Conservation (phyloP, 2,113 vertebrate species). For the Grantiella picta region DNA sequence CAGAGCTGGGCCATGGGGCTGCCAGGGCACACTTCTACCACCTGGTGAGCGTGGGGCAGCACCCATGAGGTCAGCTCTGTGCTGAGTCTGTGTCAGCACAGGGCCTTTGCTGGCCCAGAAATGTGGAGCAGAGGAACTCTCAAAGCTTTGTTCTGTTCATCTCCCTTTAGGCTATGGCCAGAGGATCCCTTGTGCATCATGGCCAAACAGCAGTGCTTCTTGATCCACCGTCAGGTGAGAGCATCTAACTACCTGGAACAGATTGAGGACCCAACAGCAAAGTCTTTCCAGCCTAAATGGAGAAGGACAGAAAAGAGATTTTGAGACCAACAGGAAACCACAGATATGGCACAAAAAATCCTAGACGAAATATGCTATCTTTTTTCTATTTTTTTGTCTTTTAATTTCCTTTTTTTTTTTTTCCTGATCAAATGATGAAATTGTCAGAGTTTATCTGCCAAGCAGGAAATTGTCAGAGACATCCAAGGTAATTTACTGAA, state of each 20-base stretch:
- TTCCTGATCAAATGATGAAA: not conserved
- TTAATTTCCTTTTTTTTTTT: not conserved
- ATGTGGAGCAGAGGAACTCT: not conserved
- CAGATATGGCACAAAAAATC: not conserved
- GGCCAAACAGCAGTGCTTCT: constrained; percentile 18
- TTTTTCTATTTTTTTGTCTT: not conserved
- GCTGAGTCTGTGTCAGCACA: fast-evolving
- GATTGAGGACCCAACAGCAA: not conserved
- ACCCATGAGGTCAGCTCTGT: fast-evolving
- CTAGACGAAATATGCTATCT: not conserved
- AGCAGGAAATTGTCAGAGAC: not conserved
- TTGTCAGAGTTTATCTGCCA: not conserved
- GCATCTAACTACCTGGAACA: not conserved
- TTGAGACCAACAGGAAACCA: not conserved
- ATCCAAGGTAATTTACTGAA: not conserved
- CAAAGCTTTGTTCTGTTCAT: not conserved
- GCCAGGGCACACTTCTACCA: not conserved
- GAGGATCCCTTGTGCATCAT: constrained; percentile 34
- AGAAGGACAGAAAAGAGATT: not conserved
- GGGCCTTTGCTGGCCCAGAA: not conserved
- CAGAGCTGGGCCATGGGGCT: not conserved
- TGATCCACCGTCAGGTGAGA: not conserved
- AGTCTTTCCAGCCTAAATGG: not conserved
- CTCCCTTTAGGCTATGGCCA: constrained; percentile 29
- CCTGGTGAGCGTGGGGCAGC: not conserved